Conservation (phyloP, 1,140 invertebrate species). For the Polypedilum vanderplanki region DNA sequence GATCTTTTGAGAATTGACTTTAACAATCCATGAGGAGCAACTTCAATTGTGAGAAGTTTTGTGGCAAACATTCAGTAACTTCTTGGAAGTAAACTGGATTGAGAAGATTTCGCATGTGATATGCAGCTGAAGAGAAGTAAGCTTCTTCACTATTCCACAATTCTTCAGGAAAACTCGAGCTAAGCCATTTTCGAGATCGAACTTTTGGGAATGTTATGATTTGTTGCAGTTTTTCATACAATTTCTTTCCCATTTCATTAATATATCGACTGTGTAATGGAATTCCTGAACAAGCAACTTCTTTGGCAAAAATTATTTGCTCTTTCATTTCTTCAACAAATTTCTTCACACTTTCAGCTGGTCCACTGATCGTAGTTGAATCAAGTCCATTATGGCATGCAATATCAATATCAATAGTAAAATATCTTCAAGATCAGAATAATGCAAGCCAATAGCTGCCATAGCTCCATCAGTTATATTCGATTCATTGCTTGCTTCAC, state of each 20-base stretch:
- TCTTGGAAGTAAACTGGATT: constrained; percentile 67
- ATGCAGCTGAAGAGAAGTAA: constrained; percentile 64
- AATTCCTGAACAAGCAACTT: constrained; percentile 62
- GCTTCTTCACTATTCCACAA: constrained; percentile 57
- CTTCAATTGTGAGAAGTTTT: constrained; percentile 57
- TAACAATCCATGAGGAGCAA: constrained; percentile 61
- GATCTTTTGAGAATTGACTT: constrained; percentile 39
- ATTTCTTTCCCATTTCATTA: constrained; percentile 51
- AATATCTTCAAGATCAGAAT: constrained; percentile 48
- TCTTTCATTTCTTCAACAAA: constrained; percentile 56
- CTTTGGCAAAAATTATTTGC: constrained; percentile 64
- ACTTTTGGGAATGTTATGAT: constrained; percentile 56
- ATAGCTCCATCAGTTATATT: constrained; percentile 62
- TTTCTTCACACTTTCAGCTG: constrained; percentile 51
- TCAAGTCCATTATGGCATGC: constrained; percentile 74
- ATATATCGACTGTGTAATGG: constrained; percentile 72
- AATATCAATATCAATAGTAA: constrained; percentile 56
- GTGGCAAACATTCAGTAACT: constrained; percentile 58
- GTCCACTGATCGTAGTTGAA: constrained; percentile 70
- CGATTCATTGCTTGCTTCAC: constrained; percentile 65
- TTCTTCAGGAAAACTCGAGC: constrained; percentile 62
- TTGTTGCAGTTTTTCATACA: constrained; percentile 56
- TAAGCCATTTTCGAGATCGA: constrained; percentile 66
- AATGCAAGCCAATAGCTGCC: constrained; percentile 60
- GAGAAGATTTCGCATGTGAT: constrained; percentile 78